A percentile compares a stretch with the other conserved stretches of the same genome.
These are phyloP conservation scores for Muschampia plurimacula DNA, from an alignment of 2,888 invertebrate species.

Conservation along the genomic window DNA sequence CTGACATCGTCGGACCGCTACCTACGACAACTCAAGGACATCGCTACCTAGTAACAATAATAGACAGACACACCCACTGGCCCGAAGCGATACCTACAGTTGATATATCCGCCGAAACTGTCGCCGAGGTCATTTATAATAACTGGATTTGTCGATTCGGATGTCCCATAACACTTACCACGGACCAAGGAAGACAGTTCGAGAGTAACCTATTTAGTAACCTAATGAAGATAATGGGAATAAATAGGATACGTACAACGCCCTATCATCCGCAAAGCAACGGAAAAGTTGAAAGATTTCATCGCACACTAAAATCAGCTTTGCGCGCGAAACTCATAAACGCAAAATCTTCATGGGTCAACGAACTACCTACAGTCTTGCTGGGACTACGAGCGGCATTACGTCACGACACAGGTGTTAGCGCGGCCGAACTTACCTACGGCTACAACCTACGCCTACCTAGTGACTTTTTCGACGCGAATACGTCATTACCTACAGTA, in stretches of 20 bases:
- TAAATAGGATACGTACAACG: constrained; percentile 23
- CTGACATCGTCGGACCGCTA: constrained; percentile 17
- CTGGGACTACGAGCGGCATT: neutral
- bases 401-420: constrained; percentile 1
- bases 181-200: constrained; percentile 36
- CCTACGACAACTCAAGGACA: constrained; percentile 4
- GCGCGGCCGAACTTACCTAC: constrained; percentile 9
- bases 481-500: neutral
- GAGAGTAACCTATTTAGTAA: constrained; percentile 33
- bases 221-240: constrained; percentile 23
- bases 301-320: constrained; percentile 4
- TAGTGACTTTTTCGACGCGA: constrained; percentile 11
- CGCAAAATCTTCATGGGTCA: neutral
- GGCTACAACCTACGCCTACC: constrained; percentile 10
- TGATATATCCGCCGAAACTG: constrained; percentile 13
- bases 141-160: constrained; percentile 22
- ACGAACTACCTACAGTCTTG: constrained; percentile 1
- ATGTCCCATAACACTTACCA: constrained; percentile 12
- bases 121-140: neutral
- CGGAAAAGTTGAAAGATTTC: constrained; percentile 16
- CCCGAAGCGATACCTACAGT: constrained; percentile 22
- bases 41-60: constrained; percentile 36
- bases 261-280: constrained; percentile 8
- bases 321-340: constrained; percentile 1
- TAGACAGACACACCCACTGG: constrained; percentile 30